Evolutionary conservation across 2,888 invertebrate species (phyloP).

Genomic region (Megaustenia siamemsis): DNA sequence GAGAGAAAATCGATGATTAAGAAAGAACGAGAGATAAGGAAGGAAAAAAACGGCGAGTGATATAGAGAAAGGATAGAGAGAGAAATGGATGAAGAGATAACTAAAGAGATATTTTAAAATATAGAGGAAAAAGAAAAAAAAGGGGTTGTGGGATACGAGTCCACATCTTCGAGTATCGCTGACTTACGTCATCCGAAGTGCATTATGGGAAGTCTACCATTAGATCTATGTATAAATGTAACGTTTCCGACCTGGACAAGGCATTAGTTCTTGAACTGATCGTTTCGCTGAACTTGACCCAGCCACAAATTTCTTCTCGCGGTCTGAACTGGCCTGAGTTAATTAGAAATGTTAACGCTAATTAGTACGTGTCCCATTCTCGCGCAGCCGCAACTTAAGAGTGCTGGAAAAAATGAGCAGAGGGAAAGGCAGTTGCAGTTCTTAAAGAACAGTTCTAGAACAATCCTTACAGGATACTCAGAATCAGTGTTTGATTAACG

Average conservation of each 20-base stretch:
- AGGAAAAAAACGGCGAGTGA: no score
- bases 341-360: not conserved
- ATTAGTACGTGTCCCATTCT: not conserved
- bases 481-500: not conserved
- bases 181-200: no score
- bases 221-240: not conserved
- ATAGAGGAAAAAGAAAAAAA: not conserved
- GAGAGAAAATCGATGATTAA: not conserved
- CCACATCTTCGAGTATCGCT: no score
- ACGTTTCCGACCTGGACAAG: not conserved
- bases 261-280: not conserved
- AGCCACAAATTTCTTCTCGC: not conserved
- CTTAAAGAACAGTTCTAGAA: not conserved
- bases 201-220: no score
- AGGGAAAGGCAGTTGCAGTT: not conserved
- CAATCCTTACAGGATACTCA: not conserved
- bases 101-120: not conserved
- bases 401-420: not conserved
- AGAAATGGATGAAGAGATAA: not conserved
- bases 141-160: not conserved
- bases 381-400: not conserved
- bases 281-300: slow-evolving; percentile 1
- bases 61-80: not conserved
- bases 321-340: not conserved
- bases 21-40: no score